Evolutionary conservation across 2,113 vertebrate genomes (phyloP), one percentile per base, ranked within the genome.

Genomic region (Bubo scandiacus): DNA sequence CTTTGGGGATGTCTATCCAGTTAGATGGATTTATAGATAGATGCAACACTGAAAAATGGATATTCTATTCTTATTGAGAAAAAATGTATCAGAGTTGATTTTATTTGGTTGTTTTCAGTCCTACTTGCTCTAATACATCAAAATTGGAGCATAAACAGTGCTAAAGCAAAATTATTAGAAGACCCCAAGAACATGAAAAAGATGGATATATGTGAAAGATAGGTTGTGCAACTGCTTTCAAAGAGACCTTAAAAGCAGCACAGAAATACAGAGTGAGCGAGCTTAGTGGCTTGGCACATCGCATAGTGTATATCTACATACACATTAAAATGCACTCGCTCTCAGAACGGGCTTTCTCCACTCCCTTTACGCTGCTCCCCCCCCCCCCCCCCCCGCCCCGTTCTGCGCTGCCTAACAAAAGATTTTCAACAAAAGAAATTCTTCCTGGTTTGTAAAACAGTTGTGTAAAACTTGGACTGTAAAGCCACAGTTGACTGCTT

Each of bases 391-490:
- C n/a, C n/a, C n/a, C n/a, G n/a, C n/a, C 77, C 84, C 52, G 32
- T 92, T 93, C 97, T 97, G 90, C 62, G 13, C 66, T 32, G 96
- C 96, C 94, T 84, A 86, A 98, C 98, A 98, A 98, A 98, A 96
- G 97, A 26, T 97, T 97, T 94, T 63, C 86, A 22, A 98, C 98
- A 98, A 98, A 98, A 97, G 98, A 97, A 98, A 98, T 98, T 98
- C 98, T 98, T 98, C 97, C 97, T 92, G 97, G 98, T 99, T 99
- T 99, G 99, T 99, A 99, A 99, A 99, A 98, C 98, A 98, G 99
- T 99, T 99, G 99, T 99, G 99, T 99, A 99, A 99, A 99, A 99
- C 99, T 99, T 97, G 98, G 98, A 98, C 99, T 99, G 98, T 98
- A 98, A 98, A 98, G 98, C 97, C 98, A 98, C 98, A 98, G 98